Percentiles rank a stretch among this genome's conserved stretches.
Evolutionary conservation across 2,113 vertebrate species (phyloP).

Genomic region (Myotis lucifugus): DNA sequence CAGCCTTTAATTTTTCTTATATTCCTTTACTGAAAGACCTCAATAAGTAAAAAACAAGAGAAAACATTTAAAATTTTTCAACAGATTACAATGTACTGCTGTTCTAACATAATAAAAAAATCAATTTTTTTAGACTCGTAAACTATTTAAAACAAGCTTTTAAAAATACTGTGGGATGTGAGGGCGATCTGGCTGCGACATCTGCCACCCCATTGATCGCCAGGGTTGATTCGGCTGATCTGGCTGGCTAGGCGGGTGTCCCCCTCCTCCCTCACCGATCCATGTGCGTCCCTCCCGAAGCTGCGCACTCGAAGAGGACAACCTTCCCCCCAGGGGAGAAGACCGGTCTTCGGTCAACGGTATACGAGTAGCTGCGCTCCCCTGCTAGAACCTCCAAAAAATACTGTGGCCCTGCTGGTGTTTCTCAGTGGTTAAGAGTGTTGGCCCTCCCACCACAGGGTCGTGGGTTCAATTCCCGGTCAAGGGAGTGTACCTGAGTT

Average conservation of each 20-base stretch:
- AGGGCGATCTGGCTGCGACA: too few relatives aligned
- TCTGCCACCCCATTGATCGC: too few relatives aligned
- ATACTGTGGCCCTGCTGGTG: not conserved
- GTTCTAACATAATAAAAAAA: not conserved
- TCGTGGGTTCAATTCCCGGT: not conserved
- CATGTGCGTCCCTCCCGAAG: too few relatives aligned
- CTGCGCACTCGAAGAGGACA: too few relatives aligned
- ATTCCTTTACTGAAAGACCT: slow-evolving; percentile 19
- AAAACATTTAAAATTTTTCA: not conserved
- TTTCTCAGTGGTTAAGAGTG: not conserved
- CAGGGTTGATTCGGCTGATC: too few relatives aligned
- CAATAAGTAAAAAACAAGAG: not conserved
- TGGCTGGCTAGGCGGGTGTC: too few relatives aligned
- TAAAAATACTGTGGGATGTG: not conserved
- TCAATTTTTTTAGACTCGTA: not conserved
- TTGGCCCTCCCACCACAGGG: not conserved
- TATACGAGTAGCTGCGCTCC: too few relatives aligned
- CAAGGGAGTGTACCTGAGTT: not conserved
- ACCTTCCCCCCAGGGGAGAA: too few relatives aligned
- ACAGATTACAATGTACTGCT: not conserved
- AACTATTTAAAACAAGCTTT: slow-evolving; percentile 14
- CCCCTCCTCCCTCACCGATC: too few relatives aligned
- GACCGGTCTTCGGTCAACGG: too few relatives aligned
- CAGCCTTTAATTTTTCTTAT: slow-evolving; percentile 18
- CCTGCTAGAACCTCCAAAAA: not conserved